Evolutionary conservation across 1,140 invertebrate species (phyloP), one percentile per base, ranked within the genome.

Genomic region (Drosophila virilis): DNA sequence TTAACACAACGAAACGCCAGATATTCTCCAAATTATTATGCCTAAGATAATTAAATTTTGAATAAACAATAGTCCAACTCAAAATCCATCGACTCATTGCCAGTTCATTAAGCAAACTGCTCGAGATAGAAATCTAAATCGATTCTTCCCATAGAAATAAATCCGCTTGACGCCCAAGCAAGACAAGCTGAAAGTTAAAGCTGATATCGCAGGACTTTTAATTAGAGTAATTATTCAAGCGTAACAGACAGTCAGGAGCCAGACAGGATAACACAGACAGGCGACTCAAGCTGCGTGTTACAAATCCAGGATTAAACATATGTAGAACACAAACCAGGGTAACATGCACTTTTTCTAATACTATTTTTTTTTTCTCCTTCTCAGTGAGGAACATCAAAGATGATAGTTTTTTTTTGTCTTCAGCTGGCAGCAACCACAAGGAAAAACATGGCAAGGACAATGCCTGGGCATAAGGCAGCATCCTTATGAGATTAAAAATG

Each of bases 401-500:
- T 52, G 62, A 48, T 78, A 8, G 3, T 82, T 66, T 68, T 76
- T 67, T 51, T 54, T 65, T 15, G 17, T 17, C 48, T 77, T 62
- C 59, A 52, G 78, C 62, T 79, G 81, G 83, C 84, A 89, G 74
- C 80, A 75, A 43, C 55, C 58, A 48, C 48, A 72, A 51, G 46
- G 65, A 71, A 71, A 71, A 68, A 74, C 50, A 67, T 75, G 54
- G 72, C 66, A 80, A 74, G 80, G 80, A 90, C 78, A 90, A 90
- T 90, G 85, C 80, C 46, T 51, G 45, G 50, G 78, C 82, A 85
- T 77, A 62, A 70, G 64, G 61, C 74, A 77, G 77, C 83, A 91
- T 91, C 82, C 90, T 91, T 91, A 91, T 91, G 90, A 91, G 90
- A 91, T 91, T 91, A 91, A 91, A 91, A 91, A 91, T 91, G 90